These are phyloP conservation scores for Microctenopoma stevenorrisi DNA, from an alignment of 2,797 vertebrate genomes.

Conservation along the genomic window DNA sequence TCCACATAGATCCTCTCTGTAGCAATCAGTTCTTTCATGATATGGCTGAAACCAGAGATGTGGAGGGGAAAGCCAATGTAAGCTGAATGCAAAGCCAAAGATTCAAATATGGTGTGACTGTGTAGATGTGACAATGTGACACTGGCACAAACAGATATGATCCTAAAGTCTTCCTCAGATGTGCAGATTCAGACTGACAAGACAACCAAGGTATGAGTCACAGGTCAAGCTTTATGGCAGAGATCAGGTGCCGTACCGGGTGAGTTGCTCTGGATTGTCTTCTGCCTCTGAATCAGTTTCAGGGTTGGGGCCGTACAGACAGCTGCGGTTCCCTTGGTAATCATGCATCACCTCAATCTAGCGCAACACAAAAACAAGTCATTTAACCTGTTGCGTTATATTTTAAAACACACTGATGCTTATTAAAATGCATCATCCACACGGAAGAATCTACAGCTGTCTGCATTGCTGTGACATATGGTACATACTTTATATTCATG, in stretches of 20 bases:
- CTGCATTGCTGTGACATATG: too few relatives aligned
- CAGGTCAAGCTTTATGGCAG: background rate
- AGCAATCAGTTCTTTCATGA: slow-evolving; percentile 95
- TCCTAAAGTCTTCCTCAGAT: background rate
- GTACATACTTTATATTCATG: too few relatives aligned
- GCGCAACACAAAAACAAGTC: slow-evolving; percentile 15
- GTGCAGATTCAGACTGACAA: background rate
- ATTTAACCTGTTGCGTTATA: background rate
- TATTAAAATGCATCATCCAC: too few relatives aligned
- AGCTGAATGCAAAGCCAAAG: background rate
- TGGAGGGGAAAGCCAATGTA: background rate
- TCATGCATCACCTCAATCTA: slow-evolving; percentile 94
- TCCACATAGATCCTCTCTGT: slow-evolving; percentile 95
- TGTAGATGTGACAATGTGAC: too few relatives aligned
- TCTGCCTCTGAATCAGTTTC: slow-evolving; percentile 85
- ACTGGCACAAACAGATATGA: background rate
- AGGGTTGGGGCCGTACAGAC: slow-evolving; percentile 78
- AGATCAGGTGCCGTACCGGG: slow-evolving; percentile 80
- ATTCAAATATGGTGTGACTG: too few relatives aligned
- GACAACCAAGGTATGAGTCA: background rate
- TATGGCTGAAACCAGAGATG: slow-evolving; percentile 80
- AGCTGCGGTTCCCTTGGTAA: slow-evolving; percentile 89
- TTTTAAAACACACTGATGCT: background rate
- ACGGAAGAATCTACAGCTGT: too few relatives aligned
- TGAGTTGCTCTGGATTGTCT: slow-evolving; percentile 89